Evolutionary conservation across 1,140 invertebrate genomes (phyloP).

Genomic region (Drosophila kurseongensis): DNA sequence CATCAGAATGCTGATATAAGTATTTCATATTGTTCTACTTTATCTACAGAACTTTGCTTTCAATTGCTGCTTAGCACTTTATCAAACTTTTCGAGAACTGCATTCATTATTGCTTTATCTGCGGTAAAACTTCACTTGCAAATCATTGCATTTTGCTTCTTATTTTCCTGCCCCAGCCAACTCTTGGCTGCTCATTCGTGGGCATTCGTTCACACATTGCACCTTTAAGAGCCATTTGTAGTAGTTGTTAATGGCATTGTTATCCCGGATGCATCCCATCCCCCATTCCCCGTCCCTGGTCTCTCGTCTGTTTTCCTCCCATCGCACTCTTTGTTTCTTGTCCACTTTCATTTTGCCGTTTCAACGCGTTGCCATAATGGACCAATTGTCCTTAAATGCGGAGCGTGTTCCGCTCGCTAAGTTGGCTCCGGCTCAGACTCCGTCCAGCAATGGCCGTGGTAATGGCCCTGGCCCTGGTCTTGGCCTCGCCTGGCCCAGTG

Average conservation of each 20-base stretch:
- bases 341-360: slow-evolving; percentile 74
- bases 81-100: slow-evolving; percentile 9
- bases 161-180: slow-evolving; percentile 8
- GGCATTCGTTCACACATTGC: slow-evolving; percentile 49
- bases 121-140: slow-evolving; percentile 15
- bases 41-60: slow-evolving; percentile 4
- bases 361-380: slow-evolving; percentile 82
- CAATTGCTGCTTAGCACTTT: not conserved
- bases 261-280: slow-evolving; percentile 39
- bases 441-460: slow-evolving; percentile 55
- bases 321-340: slow-evolving; percentile 54
- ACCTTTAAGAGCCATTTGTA: slow-evolving; percentile 54
- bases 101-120: slow-evolving; percentile 9
- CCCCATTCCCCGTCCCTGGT: not conserved
- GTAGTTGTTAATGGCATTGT: slow-evolving; percentile 68
- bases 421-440: slow-evolving; percentile 57
- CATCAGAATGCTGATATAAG: too few species aligned
- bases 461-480: slow-evolving; percentile 42
- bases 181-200: slow-evolving; percentile 7
- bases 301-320: not conserved
- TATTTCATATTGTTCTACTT: not conserved
- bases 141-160: slow-evolving; percentile 28
- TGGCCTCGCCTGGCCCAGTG: slow-evolving; percentile 22
- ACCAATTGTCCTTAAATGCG: slow-evolving; percentile 77
- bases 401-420: slow-evolving; percentile 60